These are phyloP conservation scores for Cheilosia impressa DNA, from an alignment of 2,888 invertebrate species.

Conservation along the genomic window DNA sequence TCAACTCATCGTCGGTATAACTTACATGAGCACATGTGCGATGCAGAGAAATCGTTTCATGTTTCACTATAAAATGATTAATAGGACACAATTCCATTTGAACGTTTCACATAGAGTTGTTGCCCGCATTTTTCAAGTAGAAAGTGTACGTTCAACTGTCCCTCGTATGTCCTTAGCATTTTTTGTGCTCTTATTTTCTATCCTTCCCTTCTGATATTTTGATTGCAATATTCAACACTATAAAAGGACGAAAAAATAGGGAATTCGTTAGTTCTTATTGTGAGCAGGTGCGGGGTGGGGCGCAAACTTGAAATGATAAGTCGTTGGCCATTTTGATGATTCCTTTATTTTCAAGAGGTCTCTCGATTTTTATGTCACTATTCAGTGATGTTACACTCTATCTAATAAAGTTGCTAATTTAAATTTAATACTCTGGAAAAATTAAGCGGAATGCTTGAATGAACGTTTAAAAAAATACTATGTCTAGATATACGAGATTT, in stretches of 20 bases:
- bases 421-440: too few relatives aligned
- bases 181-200: conserved; percentile 4
- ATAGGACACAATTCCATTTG: conserved; percentile 58
- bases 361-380: too few relatives aligned
- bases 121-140: conserved; percentile 54
- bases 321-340: conserved; percentile 34
- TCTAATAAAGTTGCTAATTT: too few relatives aligned
- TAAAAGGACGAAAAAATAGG: not conserved
- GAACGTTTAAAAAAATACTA: too few relatives aligned
- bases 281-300: not conserved
- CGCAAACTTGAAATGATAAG: conserved; percentile 14
- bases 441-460: too few relatives aligned
- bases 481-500: too few relatives aligned
- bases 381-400: too few relatives aligned
- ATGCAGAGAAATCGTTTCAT: conserved; percentile 66
- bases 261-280: not conserved
- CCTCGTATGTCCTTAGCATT: conserved; percentile 15
- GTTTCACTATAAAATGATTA: conserved; percentile 70
- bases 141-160: conserved; percentile 36
- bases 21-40: conserved; percentile 51
- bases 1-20: conserved; percentile 16
- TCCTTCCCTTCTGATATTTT: conserved; percentile 13
- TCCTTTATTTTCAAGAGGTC: conserved; percentile 1
- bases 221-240: conserved; percentile 35
- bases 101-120: conserved; percentile 62